Percentiles rank a stretch among this genome's conserved stretches.
phyloP scores from a whole-genome alignment of 2,888 invertebrate genomes.

The Leptinotarsa rubiginosa region DNA sequence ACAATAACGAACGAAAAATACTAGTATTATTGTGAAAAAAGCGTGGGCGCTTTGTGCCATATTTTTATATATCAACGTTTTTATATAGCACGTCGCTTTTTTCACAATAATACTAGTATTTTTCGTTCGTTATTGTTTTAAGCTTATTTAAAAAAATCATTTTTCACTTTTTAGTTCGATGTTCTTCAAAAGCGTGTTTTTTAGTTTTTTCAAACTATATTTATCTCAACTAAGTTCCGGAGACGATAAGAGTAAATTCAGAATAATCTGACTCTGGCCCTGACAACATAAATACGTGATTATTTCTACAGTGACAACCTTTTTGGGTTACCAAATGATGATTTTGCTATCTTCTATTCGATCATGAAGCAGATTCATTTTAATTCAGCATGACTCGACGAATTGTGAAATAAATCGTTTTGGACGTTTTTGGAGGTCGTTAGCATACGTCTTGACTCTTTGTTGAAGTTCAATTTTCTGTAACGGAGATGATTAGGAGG shows the following conservation, averaged over 20 bases:
- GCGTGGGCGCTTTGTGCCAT: too few relatives aligned
- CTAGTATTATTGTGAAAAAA: too few relatives aligned
- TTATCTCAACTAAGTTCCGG: too few relatives aligned
- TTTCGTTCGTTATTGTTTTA: too few relatives aligned
- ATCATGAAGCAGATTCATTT: constrained; percentile 5
- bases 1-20: too few relatives aligned
- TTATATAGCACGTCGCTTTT: too few relatives aligned
- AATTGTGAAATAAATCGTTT: neutral
- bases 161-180: too few relatives aligned
- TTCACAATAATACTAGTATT: too few relatives aligned
- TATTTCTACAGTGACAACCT: neutral
- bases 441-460: constrained; percentile 2
- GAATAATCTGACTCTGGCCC: neutral
- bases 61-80: too few relatives aligned
- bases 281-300: neutral
- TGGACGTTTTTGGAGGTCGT: constrained; percentile 8
- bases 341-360: neutral
- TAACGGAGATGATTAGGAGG: neutral
- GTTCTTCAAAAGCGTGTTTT: too few relatives aligned
- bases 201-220: too few relatives aligned
- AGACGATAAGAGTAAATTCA: neutral
- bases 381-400: constrained; percentile 3
- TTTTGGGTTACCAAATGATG: neutral
- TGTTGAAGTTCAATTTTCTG: constrained; percentile 11
- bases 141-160: too few relatives aligned